A percentile compares a stretch with the other conserved stretches of the same genome.
phyloP scores from a whole-genome alignment of 2,113 vertebrate genomes.

The Pseudorhombus dupliciocellatus region DNA sequence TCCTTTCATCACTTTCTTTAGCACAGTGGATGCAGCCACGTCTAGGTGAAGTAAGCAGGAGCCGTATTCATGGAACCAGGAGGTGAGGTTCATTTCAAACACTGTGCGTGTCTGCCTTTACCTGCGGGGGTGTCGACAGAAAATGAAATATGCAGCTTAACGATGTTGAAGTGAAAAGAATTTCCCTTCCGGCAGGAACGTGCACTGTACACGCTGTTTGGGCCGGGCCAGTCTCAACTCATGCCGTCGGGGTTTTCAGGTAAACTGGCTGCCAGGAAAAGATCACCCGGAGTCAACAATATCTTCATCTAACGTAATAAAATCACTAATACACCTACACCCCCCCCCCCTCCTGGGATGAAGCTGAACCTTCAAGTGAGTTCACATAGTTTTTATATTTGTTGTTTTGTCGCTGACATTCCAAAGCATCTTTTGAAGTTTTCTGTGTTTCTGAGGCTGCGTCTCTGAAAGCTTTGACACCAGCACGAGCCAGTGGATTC shows the following conservation, averaged over 20 bases:
- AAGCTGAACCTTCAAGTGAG: no score
- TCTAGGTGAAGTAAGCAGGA: no score
- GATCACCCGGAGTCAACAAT: conserved; percentile 28
- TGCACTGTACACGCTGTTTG: conserved; percentile 48
- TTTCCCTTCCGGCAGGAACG: conserved; percentile 47
- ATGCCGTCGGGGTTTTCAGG: conserved; percentile 52
- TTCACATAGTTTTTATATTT: neutral
- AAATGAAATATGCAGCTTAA: conserved; percentile 36
- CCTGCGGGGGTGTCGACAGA: conserved; percentile 36
- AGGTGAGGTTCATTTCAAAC: neutral
- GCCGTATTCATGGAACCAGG: no score
- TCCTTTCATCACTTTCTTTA: no score
- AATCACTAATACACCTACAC: no score
- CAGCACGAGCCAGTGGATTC: neutral
- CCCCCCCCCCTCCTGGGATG: no score
- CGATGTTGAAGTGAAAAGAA: conserved; percentile 42
- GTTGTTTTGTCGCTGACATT: neutral
- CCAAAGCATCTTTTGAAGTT: conserved; percentile 7
- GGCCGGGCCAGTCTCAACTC: conserved; percentile 68
- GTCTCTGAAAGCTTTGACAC: conserved; percentile 9
- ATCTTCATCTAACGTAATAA: neutral
- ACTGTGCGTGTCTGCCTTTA: conserved; percentile 1
- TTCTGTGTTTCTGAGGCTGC: conserved; percentile 1
- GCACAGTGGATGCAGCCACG: no score
- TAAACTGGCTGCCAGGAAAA: conserved; percentile 7